These are phyloP conservation scores for Pelobates cultripes DNA, from an alignment of 2,797 vertebrate genomes.

Conservation along the genomic window DNA sequence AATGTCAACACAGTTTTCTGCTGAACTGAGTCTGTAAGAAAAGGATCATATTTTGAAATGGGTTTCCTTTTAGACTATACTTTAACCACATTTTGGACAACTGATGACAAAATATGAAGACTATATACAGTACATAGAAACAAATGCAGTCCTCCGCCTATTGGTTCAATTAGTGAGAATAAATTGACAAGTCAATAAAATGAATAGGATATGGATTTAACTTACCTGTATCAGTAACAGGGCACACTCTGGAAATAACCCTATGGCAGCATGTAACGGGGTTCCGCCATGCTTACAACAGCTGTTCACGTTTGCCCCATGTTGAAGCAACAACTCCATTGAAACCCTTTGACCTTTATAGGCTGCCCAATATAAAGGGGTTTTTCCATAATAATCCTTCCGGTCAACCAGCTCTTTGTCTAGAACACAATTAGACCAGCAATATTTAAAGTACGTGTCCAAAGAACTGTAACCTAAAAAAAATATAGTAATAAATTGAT, in stretches of 20 bases:
- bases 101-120: too few relatives aligned
- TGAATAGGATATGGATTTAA: neutral
- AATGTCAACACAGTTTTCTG: too few relatives aligned
- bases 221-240: slow-evolving; percentile 61
- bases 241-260: slow-evolving; percentile 64
- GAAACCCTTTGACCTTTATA: slow-evolving; percentile 62
- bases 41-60: too few relatives aligned
- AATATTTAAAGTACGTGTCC: neutral
- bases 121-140: too few relatives aligned
- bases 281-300: slow-evolving; percentile 63
- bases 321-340: slow-evolving; percentile 60
- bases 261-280: slow-evolving; percentile 62
- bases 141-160: too few relatives aligned
- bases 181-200: too few relatives aligned
- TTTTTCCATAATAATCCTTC: slow-evolving; percentile 66
- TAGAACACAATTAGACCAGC: slow-evolving; percentile 31
- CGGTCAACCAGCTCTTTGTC: slow-evolving; percentile 60
- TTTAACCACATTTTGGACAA: too few relatives aligned
- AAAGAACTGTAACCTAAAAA: too few relatives aligned
- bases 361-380: slow-evolving; percentile 63
- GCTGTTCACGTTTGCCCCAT: slow-evolving; percentile 62
- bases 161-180: too few relatives aligned
- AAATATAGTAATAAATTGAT: too few relatives aligned
- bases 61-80: too few relatives aligned
- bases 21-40: too few relatives aligned